Base-by-base conservation (phyloP, 2,888 invertebrate genomes). In the Napeogenes inachia region DNA sequence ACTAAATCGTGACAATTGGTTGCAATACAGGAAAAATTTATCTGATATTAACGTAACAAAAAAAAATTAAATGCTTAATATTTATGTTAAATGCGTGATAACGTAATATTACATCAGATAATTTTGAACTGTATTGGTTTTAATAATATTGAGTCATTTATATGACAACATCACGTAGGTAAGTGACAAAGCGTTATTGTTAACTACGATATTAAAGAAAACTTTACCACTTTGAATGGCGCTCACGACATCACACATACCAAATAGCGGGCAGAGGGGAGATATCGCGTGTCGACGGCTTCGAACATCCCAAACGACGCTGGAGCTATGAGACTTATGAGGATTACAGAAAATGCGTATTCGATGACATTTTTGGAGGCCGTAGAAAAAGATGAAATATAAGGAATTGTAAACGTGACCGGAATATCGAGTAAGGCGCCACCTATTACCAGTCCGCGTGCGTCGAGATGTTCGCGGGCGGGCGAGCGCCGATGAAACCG, bases 261-360 rank as follows among this genome's bases (percentile, higher is more conserved):
- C 84, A 82, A 83, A 82, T 72, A 73, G 70, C 59, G 67, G 72
- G 72, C 71, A 70, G 71, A 70, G 71, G 71, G 67, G 72, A 69
- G 68, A 64, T 72, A 73, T 76, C 76, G 75, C 77, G 75, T 74
- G 80, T 75, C 72, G 73, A 74, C 76, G 70, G 71, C 65, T 68
- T 60, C 73, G 69, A 73, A 74, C 78, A 75, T 76, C 80, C 78
- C 77, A 77, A 76, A 73, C 77, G 75, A 74, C 75, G 79, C 77
- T 78, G 81, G 81, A 82, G 85, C 87, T 83, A 84, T 81, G 83
- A 84, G 88, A 88, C 89, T 89, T 88, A 89, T 85, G 82, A 87
- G 89, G 89, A 89, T 90, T 90, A 90, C 86, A 84, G 85, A 86
- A 90, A 89, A 89, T 89, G 89, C 87, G 89, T 89, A 89, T 90